These are phyloP conservation scores for Catharus ustulatus DNA, from an alignment of 2,797 vertebrate species.

Conservation along the genomic window DNA sequence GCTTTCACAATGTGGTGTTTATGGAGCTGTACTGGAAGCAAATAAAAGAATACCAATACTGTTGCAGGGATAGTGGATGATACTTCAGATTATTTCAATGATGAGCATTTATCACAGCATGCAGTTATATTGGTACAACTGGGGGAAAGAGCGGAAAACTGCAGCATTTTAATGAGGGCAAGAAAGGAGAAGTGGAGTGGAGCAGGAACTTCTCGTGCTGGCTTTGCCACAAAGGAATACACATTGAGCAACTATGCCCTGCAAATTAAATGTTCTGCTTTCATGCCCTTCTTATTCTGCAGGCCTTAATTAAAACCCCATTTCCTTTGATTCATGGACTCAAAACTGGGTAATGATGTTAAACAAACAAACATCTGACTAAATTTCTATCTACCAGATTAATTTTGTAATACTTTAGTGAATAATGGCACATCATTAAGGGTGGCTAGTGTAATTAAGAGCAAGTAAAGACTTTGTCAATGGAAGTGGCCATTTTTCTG, in stretches of 20 bases:
- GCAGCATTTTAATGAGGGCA: neutral
- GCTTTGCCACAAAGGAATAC: neutral
- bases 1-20: neutral
- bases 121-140: neutral
- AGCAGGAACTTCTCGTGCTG: neutral
- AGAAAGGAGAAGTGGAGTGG: neutral
- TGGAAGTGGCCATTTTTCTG: neutral
- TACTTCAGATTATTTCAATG: neutral
- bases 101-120: neutral
- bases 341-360: neutral
- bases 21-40: neutral
- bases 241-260: neutral
- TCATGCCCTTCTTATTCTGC: neutral
- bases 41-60: neutral
- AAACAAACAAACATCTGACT: conserved; percentile 9
- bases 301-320: conserved; percentile 18
- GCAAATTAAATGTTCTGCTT: conserved; percentile 3
- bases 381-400: neutral
- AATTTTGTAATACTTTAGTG: neutral
- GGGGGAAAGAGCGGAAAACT: neutral
- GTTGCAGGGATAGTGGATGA: neutral
- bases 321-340: conserved; percentile 4
- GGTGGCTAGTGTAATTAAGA: neutral
- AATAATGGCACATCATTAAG: neutral
- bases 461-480: neutral